Base-by-base conservation (phyloP, 2,888 invertebrate species). In the Erebia aethiops region DNA sequence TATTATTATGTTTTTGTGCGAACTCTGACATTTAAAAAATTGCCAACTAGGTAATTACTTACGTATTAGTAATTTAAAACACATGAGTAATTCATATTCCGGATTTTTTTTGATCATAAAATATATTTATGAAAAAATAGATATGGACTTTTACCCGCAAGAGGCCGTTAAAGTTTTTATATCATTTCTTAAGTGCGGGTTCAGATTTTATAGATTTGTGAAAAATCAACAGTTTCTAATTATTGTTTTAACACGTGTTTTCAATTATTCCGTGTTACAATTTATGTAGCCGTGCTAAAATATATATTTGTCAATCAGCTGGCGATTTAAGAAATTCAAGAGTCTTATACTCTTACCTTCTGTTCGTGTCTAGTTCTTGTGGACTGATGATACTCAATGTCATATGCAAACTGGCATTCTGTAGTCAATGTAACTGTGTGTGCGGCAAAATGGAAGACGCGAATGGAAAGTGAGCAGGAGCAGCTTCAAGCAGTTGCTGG, bases 381-480 rank as follows among this genome's bases (percentile, higher is more conserved):
- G 26, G 13, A 4, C 13, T 49, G 26, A 49, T 62, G 49, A 21
- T 64, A 26, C 21, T 52, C 67, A 52, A 72, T 74, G 74, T 74
- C 74, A 43, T 72, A 46, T 35, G 16, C 66, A 11, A 65, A 74
- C 52, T 74, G 72, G 72, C 52, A 72, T 26, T 72, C 74, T 4
- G 70, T 70, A 54, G 60, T 74, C 5, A 74, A 66, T 54, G 65
- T 46, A 16, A 51, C 58, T 7, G n/a, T 72, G 7, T 54, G 57
- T 4, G 70, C 70, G 8, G 18, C 52, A 41, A 74, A 67, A 74
- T 74, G 72, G 74, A 72, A 70, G 16, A 16, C 41, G 16, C 72
- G 56, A 41, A 72, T 72, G 74, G 66, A 71, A 67, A 69, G 63
- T 52, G 72, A 67, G 14, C 69, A 62, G 54, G 63, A 71, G 14